phyloP scores from a whole-genome alignment of 2,113 vertebrate genomes.

The Pluvianellus socialis region DNA sequence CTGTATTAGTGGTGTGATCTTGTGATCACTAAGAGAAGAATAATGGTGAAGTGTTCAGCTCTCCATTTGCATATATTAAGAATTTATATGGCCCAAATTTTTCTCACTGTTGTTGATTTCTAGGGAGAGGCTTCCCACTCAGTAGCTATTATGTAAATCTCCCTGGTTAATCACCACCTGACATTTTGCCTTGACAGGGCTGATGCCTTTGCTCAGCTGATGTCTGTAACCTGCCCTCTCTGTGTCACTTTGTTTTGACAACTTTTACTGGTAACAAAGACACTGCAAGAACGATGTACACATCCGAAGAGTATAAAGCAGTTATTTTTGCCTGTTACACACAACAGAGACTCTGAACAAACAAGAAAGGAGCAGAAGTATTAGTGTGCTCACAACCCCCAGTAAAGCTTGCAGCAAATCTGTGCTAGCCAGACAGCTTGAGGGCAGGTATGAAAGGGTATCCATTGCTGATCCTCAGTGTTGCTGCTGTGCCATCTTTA shows the following conservation, averaged over 20 bases:
- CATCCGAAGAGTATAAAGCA: not conserved
- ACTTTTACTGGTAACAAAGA: not conserved
- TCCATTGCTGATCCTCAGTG: not conserved
- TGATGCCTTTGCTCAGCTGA: not conserved
- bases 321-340: not conserved
- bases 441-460: not conserved
- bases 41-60: not conserved
- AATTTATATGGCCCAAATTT: not conserved
- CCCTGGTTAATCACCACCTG: slow-evolving; percentile 33
- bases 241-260: not conserved
- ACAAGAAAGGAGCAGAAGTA: not conserved
- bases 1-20: not conserved
- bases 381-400: not conserved
- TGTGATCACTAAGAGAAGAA: not conserved
- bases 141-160: slow-evolving; percentile 29
- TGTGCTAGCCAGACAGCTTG: not conserved
- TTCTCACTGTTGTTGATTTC: slow-evolving; percentile 30
- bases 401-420: not conserved
- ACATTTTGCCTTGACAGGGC: slow-evolving; percentile 9
- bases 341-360: not conserved
- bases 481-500: not conserved
- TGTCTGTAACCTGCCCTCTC: not conserved
- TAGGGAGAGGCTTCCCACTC: slow-evolving; percentile 43
- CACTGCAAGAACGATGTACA: not conserved
- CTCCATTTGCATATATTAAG: not conserved